Percentiles rank a stretch among this genome's conserved stretches.
These are phyloP conservation scores for Lathamus discolor DNA, from an alignment of 2,113 vertebrate species.

Conservation along the genomic window DNA sequence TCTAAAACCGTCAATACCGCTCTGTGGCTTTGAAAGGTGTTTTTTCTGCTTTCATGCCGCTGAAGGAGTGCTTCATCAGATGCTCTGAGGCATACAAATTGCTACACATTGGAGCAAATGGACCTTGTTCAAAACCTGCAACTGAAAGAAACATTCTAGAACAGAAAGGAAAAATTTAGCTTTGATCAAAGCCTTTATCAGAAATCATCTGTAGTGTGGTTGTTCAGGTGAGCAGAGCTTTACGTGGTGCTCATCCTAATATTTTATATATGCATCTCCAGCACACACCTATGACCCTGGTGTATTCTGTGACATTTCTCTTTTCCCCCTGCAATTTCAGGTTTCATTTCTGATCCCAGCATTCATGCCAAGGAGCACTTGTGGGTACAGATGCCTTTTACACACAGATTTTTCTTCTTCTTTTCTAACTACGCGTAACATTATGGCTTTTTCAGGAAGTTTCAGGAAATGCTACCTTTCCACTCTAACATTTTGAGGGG, in stretches of 20 bases:
- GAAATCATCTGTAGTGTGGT: neutral
- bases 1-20: neutral
- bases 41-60: neutral
- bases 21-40: neutral
- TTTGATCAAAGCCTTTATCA: neutral
- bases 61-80: neutral
- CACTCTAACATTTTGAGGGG: neutral
- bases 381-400: neutral
- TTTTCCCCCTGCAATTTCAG: neutral
- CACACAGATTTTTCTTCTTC: neutral
- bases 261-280: neutral
- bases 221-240: neutral
- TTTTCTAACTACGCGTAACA: neutral
- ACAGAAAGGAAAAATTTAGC: neutral
- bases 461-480: neutral
- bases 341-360: neutral
- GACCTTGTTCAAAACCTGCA: neutral
- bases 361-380: neutral
- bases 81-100: slow-evolving; percentile 6
- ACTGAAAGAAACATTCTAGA: neutral
- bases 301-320: neutral
- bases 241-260: fast-evolving
- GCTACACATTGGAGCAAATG: slow-evolving; percentile 5
- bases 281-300: neutral
- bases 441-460: neutral